Base-by-base conservation (phyloP, 2,888 invertebrate genomes). In the Melanotus villosus region DNA sequence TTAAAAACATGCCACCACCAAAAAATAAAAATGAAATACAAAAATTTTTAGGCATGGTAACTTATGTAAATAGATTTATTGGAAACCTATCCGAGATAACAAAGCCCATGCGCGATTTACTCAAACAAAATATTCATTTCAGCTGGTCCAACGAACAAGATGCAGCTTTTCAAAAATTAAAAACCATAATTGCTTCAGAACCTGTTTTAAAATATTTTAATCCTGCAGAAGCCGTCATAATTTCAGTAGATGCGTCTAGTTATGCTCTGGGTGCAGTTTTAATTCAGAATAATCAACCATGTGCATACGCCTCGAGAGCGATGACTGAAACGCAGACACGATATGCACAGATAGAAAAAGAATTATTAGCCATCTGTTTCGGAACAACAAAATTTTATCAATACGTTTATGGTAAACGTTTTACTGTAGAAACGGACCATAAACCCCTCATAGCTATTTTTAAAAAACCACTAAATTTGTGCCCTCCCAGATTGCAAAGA, bases 281-380 rank as follows among this genome's bases (percentile, higher is more conserved):
- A 9, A 41, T 82, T 1, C 81, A 81, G 71, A 74, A 82, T 18
- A 74, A 73, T n/a, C 74, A 79, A 52, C 80, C 80, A 2, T 73
- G 81, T 6, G 77, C 75, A 6, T 82, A 80, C 69, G 80, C 80
- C 2, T 80, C 80, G 18, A 75, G 75, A 65, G 64, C 79, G 0
- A 58, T 81, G 23, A 64, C 58, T 21, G 14, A 10, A 1, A 43
- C 19, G 1, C 43, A 43, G 10, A 14, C 1, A 16, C 3, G 1
- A 16, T 36, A 36, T n/a, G 36, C 36, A n/a, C 36, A 36, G 14
- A 80, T 80, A 9, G 80, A 81, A 62, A 80, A 80, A 71, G 80
- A 82, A 60, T 68, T 78, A 4, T 57, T 80, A 18, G 79, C 80
- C 1, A 80, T 81, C 32, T 71, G 70, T 5, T 80, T 80, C 70